Evolutionary conservation across 2,888 invertebrate species (phyloP).

Genomic region (Ochropleura leucogaster): DNA sequence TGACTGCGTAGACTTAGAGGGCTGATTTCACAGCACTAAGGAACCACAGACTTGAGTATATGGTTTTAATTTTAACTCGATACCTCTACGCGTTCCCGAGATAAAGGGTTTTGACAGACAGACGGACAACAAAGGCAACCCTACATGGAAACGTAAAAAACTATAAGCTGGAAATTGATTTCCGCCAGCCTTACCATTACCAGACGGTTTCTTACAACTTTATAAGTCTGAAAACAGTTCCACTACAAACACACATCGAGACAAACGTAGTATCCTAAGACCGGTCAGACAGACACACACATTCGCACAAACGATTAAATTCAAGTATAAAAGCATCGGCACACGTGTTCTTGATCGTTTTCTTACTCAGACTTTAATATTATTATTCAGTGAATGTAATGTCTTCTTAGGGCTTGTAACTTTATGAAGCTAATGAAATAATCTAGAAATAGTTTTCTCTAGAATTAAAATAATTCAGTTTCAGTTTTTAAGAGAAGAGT

Average conservation of each 20-base stretch:
- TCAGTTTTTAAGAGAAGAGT: too few species aligned
- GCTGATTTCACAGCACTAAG: too few species aligned
- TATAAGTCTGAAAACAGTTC: constrained; percentile 9
- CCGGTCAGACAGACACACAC: constrained; percentile 44
- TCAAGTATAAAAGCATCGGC: constrained; percentile 22
- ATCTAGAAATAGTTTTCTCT: not conserved
- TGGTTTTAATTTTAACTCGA: too few species aligned
- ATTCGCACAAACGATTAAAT: constrained; percentile 36
- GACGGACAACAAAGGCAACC: too few species aligned
- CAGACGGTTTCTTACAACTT: not conserved
- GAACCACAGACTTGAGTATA: too few species aligned
- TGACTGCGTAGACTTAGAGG: too few species aligned
- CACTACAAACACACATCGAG: constrained; percentile 3
- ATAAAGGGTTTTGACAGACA: too few species aligned
- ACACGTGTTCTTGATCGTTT: constrained; percentile 44
- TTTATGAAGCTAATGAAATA: not conserved
- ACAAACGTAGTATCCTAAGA: not conserved
- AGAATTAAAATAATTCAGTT: too few species aligned
- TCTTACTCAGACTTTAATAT: constrained; percentile 10
- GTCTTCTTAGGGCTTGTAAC: constrained; percentile 4
- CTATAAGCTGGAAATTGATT: not conserved
- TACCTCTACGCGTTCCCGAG: too few species aligned
- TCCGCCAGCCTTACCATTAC: not conserved
- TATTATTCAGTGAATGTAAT: constrained; percentile 9
- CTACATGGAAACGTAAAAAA: too few species aligned